These are phyloP conservation scores for Tineola bisselliella DNA, from an alignment of 2,888 invertebrate species.

Conservation along the genomic window DNA sequence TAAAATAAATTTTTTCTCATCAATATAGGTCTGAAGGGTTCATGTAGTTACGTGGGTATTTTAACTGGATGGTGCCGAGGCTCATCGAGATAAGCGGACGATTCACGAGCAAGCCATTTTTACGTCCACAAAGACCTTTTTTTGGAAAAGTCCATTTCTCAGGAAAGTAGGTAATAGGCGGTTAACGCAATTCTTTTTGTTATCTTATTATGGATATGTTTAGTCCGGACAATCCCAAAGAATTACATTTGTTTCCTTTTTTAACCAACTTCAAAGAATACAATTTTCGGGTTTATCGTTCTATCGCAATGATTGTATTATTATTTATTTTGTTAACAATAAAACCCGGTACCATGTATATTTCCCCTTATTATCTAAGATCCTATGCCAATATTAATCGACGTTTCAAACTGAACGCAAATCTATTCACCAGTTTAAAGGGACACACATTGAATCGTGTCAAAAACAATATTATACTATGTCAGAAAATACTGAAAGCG, in stretches of 20 bases:
- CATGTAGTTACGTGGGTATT: slow-evolving; percentile 9
- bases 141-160: slow-evolving; percentile 33
- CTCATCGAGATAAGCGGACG: slow-evolving; percentile 32
- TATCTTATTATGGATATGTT: slow-evolving; percentile 26
- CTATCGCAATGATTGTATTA: not conserved
- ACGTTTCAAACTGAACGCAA: too few relatives aligned
- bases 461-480: too few relatives aligned
- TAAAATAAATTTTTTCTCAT: slow-evolving; percentile 3
- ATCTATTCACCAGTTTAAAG: too few relatives aligned
- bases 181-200: slow-evolving; percentile 34
- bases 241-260: slow-evolving; percentile 3
- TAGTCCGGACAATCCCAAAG: not conserved
- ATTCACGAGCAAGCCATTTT: slow-evolving; percentile 33
- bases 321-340: too few relatives aligned
- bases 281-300: not conserved
- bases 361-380: too few relatives aligned
- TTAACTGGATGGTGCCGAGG: slow-evolving; percentile 17
- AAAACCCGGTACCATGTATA: too few relatives aligned
- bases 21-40: slow-evolving; percentile 11
- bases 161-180: slow-evolving; percentile 33
- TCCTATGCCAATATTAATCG: too few relatives aligned
- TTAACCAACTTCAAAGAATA: not conserved
- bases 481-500: too few relatives aligned
- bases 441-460: too few relatives aligned
- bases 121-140: slow-evolving; percentile 37